Base-by-base conservation (phyloP, 1,140 invertebrate species). In the Potamilus streckersoni region DNA sequence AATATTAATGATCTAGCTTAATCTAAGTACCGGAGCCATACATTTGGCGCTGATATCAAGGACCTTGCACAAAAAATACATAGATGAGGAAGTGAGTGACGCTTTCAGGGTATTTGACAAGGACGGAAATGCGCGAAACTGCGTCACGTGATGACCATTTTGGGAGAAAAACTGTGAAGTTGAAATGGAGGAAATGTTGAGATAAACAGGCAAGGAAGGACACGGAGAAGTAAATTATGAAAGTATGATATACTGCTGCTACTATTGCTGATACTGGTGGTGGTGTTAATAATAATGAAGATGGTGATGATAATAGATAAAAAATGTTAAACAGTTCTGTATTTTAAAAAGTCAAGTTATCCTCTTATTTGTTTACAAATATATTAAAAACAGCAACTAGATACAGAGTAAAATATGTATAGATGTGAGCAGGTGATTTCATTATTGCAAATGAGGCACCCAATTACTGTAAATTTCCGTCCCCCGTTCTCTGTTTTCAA, bases 61-160 rank as follows among this genome's bases (percentile, higher is more conserved):
- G 38, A 76, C 77, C 27, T 63, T 74, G 31, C 64, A 73, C 19
- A 68, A 71, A n/a, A 76, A 70, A 16, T 65, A 81, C 1, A 58
- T 69, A 19, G 49, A 82, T 59, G 60, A 80, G 59, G 97, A 99
- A 91, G 98, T 99, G 89, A 93, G 96, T 90, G 97, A 99, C 92
- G 97, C 97, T 79, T 99, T 99, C 94, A 94, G 97, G 92, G 97
- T 98, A 79, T 98, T 98, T 91, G 96, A 98, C 91, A 97, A 97
- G 92, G 96, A 98, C 92, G 96, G 96, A 85, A 97, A 98, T 71
- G 80, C 79, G 66, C 71, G 16, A 83, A 86, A 62, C 69, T 87
- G 16, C 74, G 82, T 55, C 74, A 80, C 84, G 95, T 98, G 17
- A 97, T 99, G 95, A 96, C 95, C 64, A 96, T 95, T 88, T 91